Evolutionary conservation across 2,888 invertebrate genomes (phyloP).

Genomic region (Eulithis prunata): DNA sequence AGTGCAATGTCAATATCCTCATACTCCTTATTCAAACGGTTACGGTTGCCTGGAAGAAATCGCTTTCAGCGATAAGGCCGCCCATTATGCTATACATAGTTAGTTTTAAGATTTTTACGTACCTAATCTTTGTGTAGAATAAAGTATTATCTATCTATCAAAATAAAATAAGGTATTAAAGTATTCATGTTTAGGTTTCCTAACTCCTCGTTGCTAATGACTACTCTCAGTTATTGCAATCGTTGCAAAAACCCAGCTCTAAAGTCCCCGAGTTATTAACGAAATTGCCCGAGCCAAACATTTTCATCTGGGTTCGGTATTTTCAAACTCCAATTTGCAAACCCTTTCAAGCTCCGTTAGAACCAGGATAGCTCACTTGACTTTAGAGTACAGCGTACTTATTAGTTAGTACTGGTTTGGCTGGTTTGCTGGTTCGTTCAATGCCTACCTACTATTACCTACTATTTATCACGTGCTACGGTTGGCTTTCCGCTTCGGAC

Average conservation of each 20-base stretch:
- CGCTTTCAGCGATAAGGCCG: no score
- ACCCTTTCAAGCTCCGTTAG: constrained; percentile 29
- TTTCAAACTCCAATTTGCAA: constrained; percentile 31
- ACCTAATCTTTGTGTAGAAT: no score
- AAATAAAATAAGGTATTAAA: no score
- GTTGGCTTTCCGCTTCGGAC: constrained; percentile 13
- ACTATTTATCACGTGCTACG: constrained; percentile 11
- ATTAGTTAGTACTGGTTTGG: constrained; percentile 10
- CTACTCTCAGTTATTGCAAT: constrained; percentile 22
- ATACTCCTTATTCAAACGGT: no score
- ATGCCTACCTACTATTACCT: neutral
- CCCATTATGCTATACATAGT: no score
- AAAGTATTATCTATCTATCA: no score
- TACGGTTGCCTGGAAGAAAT: no score
- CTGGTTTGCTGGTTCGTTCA: constrained; percentile 5
- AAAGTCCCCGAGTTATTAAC: constrained; percentile 24
- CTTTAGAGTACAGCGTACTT: constrained; percentile 12
- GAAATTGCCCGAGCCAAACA: constrained; percentile 15
- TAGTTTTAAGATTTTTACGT: no score
- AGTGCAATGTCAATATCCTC: no score
- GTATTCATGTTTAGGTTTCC: neutral
- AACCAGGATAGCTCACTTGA: constrained; percentile 28
- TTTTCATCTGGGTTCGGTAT: constrained; percentile 25
- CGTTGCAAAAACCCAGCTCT: constrained; percentile 11
- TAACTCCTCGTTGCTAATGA: constrained; percentile 6